phyloP scores from a whole-genome alignment of 1,140 invertebrate genomes.

The Drosophila serrata region DNA sequence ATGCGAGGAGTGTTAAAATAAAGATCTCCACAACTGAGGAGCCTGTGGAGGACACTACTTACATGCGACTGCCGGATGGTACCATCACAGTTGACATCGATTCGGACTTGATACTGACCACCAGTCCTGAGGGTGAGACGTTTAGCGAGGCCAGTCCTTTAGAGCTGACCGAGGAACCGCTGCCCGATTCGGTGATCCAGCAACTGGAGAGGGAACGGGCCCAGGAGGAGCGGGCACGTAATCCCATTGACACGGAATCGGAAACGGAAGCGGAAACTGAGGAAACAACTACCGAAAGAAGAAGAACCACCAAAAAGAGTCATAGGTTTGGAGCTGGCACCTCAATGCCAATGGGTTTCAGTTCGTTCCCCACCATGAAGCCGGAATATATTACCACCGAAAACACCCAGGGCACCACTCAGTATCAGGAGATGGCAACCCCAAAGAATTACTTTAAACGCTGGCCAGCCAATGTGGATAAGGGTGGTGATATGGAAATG shows the following conservation, averaged over 20 bases:
- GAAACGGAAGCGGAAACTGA: not conserved
- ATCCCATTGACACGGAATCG: not conserved
- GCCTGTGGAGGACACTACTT: constrained; percentile 14
- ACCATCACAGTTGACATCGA: constrained; percentile 54
- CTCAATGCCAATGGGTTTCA: not conserved
- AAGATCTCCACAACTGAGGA: not conserved
- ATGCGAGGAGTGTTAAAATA: not conserved
- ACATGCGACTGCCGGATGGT: not conserved
- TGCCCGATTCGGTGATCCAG: constrained; percentile 52
- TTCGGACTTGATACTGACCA: constrained; percentile 52
- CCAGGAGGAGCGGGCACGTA: not conserved
- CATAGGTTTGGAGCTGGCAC: constrained; percentile 14
- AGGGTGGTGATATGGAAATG: constrained; percentile 4
- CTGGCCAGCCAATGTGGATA: not conserved
- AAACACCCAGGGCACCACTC: constrained; percentile 7
- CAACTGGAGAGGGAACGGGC: too few species aligned
- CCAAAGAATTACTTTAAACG: not conserved
- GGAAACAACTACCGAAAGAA: constrained; percentile 10
- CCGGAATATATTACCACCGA: not conserved
- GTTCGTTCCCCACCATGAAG: not conserved
- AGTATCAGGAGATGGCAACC: not conserved
- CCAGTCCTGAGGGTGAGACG: constrained; percentile 22
- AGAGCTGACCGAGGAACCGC: constrained; percentile 49
- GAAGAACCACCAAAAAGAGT: not conserved
- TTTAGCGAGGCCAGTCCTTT: constrained; percentile 29